phyloP scores from a whole-genome alignment of 2,888 invertebrate species.

The Linnaemya tessellans region DNA sequence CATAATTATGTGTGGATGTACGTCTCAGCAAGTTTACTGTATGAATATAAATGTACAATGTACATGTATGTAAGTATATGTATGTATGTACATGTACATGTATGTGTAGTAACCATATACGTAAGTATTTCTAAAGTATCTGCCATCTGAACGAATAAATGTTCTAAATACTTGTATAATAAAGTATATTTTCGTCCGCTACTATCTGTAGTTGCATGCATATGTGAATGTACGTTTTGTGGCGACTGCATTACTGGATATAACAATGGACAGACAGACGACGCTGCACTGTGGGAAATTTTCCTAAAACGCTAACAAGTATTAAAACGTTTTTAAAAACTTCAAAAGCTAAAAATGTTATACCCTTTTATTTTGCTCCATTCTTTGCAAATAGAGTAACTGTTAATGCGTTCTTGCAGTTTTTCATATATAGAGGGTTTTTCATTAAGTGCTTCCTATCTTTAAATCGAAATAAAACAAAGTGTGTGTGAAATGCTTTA shows the following conservation, averaged over 20 bases:
- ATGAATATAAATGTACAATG: background rate
- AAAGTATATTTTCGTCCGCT: conserved; percentile 23
- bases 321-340: too few relatives aligned
- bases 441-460: too few relatives aligned
- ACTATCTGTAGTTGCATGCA: conserved; percentile 1
- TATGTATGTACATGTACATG: background rate
- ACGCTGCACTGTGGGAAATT: background rate
- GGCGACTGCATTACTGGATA: conserved; percentile 43
- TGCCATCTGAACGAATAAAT: background rate
- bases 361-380: too few relatives aligned
- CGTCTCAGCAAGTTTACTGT: background rate
- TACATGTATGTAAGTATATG: too few relatives aligned
- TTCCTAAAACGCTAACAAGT: too few relatives aligned
- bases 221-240: background rate
- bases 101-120: background rate
- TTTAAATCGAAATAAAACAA: too few relatives aligned
- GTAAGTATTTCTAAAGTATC: background rate
- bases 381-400: too few relatives aligned
- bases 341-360: too few relatives aligned
- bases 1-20: background rate
- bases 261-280: conserved; percentile 30
- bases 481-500: too few relatives aligned
- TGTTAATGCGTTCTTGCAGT: too few relatives aligned
- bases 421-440: too few relatives aligned
- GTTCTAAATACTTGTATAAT: conserved; percentile 31